Evolutionary conservation across 2,888 invertebrate species (phyloP).

Genomic region (Lochmaea crataegi): DNA sequence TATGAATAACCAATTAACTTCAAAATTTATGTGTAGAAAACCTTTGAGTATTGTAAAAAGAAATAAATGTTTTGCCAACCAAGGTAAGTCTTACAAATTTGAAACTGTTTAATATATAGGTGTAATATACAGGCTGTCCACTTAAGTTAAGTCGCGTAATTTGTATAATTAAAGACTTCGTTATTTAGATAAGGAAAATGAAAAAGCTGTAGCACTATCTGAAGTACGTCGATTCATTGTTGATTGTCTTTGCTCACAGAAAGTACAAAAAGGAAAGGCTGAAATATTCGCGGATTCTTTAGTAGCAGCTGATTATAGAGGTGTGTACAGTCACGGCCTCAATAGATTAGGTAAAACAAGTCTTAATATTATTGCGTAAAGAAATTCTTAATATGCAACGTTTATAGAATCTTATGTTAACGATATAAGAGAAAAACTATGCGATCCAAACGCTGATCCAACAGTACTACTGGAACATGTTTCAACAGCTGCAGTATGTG

Average conservation of each 20-base stretch:
- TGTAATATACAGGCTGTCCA: background rate
- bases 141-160: no score
- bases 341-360: constrained; percentile 68
- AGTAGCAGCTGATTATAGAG: constrained; percentile 76
- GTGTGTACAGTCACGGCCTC: constrained; percentile 80
- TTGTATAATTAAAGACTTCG: no score
- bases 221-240: constrained; percentile 71
- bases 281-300: constrained; percentile 75
- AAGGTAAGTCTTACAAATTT: background rate
- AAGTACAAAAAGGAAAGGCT: constrained; percentile 72
- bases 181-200: constrained; percentile 7
- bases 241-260: constrained; percentile 75
- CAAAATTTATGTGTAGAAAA: background rate
- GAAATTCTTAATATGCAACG: no score
- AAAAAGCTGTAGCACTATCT: constrained; percentile 55
- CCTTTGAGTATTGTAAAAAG: background rate
- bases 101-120: background rate
- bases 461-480: constrained; percentile 69
- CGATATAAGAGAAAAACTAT: constrained; percentile 69
- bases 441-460: constrained; percentile 68
- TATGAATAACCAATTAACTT: background rate
- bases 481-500: constrained; percentile 72
- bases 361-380: background rate
- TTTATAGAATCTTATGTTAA: constrained; percentile 73
- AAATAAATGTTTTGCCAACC: background rate